phyloP scores from a whole-genome alignment of 2,888 invertebrate genomes.

The Epinotia bilunana region DNA sequence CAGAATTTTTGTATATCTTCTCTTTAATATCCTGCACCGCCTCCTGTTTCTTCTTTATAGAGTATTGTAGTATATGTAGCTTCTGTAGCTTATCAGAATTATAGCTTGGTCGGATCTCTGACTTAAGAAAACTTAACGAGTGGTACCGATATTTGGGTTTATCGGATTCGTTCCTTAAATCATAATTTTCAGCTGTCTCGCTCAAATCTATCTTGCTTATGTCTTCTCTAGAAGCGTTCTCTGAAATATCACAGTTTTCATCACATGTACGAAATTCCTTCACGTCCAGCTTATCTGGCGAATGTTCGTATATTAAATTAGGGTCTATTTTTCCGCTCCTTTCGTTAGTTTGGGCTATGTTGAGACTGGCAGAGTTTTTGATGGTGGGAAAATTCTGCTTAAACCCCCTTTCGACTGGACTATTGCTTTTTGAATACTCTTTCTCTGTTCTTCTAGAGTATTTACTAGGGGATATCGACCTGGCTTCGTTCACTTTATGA shows the following conservation, averaged over 20 bases:
- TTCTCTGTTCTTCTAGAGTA: conserved; percentile 64
- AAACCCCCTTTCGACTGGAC: conserved; percentile 74
- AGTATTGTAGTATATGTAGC: conserved; percentile 88
- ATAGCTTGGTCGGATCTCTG: conserved; percentile 89
- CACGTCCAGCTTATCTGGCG: conserved; percentile 73
- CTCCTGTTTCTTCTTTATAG: conserved; percentile 87
- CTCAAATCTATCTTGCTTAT: conserved; percentile 77
- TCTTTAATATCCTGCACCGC: conserved; percentile 84
- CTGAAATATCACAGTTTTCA: conserved; percentile 66
- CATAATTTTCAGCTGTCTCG: conserved; percentile 79
- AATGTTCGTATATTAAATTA: conserved; percentile 76
- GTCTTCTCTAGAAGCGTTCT: conserved; percentile 66
- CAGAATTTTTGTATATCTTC: conserved; percentile 77
- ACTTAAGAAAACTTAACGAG: conserved; percentile 80
- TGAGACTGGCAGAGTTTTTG: conserved; percentile 69
- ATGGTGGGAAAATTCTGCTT: conserved; percentile 71
- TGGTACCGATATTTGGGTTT: conserved; percentile 76
- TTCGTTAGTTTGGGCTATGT: conserved; percentile 62
- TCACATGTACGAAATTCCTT: conserved; percentile 65
- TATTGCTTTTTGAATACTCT: conserved; percentile 80
- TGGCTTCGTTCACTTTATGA: conserved; percentile 67
- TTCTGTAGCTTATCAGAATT: conserved; percentile 88
- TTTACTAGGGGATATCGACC: conserved; percentile 75
- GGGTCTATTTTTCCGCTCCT: conserved; percentile 56
- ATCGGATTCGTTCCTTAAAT: conserved; percentile 70